Percentiles rank a stretch among this genome's conserved stretches.
phyloP scores from a whole-genome alignment of 2,797 vertebrate species.

The Lindbergichthys nudifrons region DNA sequence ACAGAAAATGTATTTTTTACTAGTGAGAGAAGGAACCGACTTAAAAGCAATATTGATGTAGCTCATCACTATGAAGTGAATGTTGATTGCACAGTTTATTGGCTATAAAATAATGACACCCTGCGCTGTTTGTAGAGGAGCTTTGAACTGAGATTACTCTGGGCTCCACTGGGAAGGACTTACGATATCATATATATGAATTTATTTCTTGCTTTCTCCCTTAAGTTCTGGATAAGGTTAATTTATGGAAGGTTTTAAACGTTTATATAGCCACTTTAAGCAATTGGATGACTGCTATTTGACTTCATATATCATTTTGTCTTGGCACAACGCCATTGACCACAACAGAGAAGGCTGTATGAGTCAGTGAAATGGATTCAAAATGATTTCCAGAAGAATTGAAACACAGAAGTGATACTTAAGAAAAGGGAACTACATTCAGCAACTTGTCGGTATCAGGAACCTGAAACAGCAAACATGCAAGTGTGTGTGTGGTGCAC shows the following conservation, averaged over 20 bases:
- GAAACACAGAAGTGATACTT: conserved; percentile 60
- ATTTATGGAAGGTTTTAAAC: too few relatives aligned
- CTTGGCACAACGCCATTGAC: neutral
- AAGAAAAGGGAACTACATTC: conserved; percentile 53
- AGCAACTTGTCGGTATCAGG: conserved; percentile 36
- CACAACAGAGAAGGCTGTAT: neutral
- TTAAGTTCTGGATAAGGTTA: too few relatives aligned
- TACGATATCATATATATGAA: too few relatives aligned
- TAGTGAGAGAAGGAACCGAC: neutral
- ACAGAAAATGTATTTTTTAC: neutral
- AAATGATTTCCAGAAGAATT: neutral
- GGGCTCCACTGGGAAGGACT: too few relatives aligned
- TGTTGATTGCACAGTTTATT: too few relatives aligned
- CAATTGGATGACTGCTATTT: neutral
- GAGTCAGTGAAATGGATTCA: neutral
- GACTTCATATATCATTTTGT: neutral
- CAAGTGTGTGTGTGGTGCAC: conserved; percentile 10
- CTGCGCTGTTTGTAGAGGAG: too few relatives aligned
- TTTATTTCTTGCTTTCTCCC: too few relatives aligned
- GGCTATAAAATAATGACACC: too few relatives aligned
- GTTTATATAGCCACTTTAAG: too few relatives aligned
- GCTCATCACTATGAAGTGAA: too few relatives aligned
- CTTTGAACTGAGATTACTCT: too few relatives aligned
- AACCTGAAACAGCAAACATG: conserved; percentile 42
- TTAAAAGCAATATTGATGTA: neutral